phyloP scores from a whole-genome alignment of 1,140 invertebrate genomes.

The Nephotettix cincticeps region DNA sequence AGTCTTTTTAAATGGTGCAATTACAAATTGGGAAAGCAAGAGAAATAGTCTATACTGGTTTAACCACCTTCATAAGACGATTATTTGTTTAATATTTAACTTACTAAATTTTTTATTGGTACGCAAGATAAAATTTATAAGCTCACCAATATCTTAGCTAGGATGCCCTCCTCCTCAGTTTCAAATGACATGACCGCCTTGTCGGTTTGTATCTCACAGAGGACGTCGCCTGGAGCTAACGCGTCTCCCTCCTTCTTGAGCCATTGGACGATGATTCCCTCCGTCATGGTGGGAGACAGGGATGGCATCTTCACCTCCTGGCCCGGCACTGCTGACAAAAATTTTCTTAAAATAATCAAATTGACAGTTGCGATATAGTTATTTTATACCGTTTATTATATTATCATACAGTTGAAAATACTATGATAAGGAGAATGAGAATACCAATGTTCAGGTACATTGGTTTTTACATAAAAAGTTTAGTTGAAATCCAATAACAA shows the following conservation, averaged over 20 bases:
- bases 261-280: conserved; percentile 96
- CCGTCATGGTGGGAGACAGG: conserved; percentile 97
- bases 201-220: conserved; percentile 99
- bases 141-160: conserved; percentile 95
- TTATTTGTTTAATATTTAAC: no score
- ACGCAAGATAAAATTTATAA: no score
- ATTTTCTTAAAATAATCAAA: no score
- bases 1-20: no score
- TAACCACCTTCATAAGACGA: no score
- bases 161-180: conserved; percentile 95
- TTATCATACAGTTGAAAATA: background rate
- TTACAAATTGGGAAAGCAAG: no score
- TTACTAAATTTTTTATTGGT: no score
- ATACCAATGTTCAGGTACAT: background rate
- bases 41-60: no score
- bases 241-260: conserved; percentile 94
- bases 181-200: conserved; percentile 99
- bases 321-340: conserved; percentile 30
- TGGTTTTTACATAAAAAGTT: no score
- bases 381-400: no score
- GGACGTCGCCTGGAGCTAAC: conserved; percentile 78
- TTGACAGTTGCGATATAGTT: no score
- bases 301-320: conserved; percentile 76
- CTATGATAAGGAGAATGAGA: background rate
- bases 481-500: no score